Evolutionary conservation across 2,113 vertebrate species (phyloP), one percentile per base, ranked within the genome.

Genomic region (Choloepus hoffmanni): DNA sequence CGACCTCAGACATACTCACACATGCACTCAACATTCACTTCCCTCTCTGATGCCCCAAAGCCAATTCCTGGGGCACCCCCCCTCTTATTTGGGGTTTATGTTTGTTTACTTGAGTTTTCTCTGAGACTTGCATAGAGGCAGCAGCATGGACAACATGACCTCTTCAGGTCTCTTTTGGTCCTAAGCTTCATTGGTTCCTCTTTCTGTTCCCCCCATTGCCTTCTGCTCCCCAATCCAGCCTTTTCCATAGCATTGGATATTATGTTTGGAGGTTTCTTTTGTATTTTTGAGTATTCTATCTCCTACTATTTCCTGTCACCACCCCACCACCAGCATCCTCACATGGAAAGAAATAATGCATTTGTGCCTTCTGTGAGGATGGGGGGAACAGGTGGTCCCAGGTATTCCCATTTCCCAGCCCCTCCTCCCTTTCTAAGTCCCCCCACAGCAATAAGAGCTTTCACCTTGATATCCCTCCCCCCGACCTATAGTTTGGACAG

Each of bases 351-450:
- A 95, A 97, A 96, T 70, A 89, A 94, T 95, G 96, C 95, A 96
- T 87, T 94, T 97, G 97, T 98, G 97, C 97, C 97, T 98, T 98
- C 92, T 92, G 86, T 96, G 96, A 97, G 96, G 85, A 65, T 79
- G 74, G 73, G 92, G 83, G 90, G 48, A 86, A 45, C 60, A 92
- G 60, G 78, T 70, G 76, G 68, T 85, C 91, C 96, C 86, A 68
- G 45, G 86, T 72, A 26, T 82, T 81, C 96, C 90, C 58, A 53
- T 83, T 90, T 94, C 70, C 62, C 81, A 83, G 68, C 76, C 93
- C 62, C 33, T 67, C 68, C 50, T 88, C 70, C 33, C 36, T 86
- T 28, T 79, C 58, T 45, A 74, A n/a, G 50, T 79, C 19, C 12
- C 62, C 90, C 96, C 79, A 94, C 79, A 97, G 97, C 95, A 97